phyloP scores from a whole-genome alignment of 2,888 invertebrate species.

The Volucella inflata region DNA sequence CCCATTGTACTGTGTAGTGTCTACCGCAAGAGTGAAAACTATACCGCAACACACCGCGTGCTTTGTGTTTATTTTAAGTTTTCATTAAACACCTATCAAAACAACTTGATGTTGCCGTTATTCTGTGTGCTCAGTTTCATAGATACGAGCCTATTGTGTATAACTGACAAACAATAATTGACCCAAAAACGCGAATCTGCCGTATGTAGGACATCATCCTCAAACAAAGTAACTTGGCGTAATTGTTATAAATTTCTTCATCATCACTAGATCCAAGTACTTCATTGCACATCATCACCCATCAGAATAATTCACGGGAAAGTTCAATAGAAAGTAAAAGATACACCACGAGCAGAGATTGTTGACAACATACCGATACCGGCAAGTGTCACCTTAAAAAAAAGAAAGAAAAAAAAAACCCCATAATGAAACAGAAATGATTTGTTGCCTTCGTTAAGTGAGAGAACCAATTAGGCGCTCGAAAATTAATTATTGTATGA shows the following conservation, averaged over 20 bases:
- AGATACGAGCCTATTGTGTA: not conserved
- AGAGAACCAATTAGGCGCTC: conserved; percentile 54
- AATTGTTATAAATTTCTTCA: conserved; percentile 55
- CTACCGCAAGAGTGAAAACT: conserved; percentile 39
- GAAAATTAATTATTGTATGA: conserved; percentile 37
- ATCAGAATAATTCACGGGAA: conserved; percentile 51
- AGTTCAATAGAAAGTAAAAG: conserved; percentile 74
- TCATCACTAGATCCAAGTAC: not conserved
- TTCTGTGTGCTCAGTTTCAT: no score
- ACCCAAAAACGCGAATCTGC: conserved; percentile 20
- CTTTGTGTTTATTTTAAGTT: conserved; percentile 15
- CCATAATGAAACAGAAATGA: conserved; percentile 46
- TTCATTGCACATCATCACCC: not conserved
- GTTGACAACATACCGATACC: conserved; percentile 24
- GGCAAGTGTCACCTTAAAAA: not conserved
- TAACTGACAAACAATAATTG: conserved; percentile 8
- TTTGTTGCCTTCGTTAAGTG: conserved; percentile 57
- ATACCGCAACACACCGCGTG: not conserved
- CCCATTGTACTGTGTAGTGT: no score
- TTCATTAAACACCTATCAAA: conserved; percentile 23
- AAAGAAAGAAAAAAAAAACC: conserved; percentile 37
- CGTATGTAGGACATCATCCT: conserved; percentile 33
- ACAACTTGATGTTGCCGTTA: not conserved
- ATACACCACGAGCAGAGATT: conserved; percentile 5
- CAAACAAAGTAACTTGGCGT: not conserved